Base-by-base conservation (phyloP, 2,797 vertebrate species). In the Botia almorhae region DNA sequence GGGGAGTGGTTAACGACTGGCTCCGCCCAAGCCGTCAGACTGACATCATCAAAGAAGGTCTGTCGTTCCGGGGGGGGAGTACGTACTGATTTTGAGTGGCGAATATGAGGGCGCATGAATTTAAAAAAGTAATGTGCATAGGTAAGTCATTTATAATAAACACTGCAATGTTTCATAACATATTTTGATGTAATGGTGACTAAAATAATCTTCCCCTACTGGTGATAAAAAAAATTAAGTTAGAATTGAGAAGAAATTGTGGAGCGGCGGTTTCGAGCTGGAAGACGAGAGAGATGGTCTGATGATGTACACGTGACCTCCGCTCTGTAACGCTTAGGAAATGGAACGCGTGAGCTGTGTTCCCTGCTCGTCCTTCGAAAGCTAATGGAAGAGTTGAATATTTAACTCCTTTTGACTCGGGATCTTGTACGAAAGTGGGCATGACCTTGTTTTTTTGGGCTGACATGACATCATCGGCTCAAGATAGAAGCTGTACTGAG, bases 301-400 rank as follows among this genome's bases (percentile, higher is more conserved):
- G n/a, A n/a, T n/a, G n/a, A n/a, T n/a, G n/a, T n/a, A n/a, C n/a
- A n/a, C n/a, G n/a, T n/a, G n/a, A n/a, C n/a, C n/a, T 69, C 16
- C 0, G 33, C 51, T 70, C 55, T 50, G 65, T 69, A 64, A 56
- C 51, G 13, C 84, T 87, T 84, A 56, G 83, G 78, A 90, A 88
- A 91, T 88, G 85, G 91, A 92, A 89, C 89, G 87, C 87, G 89
- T 86, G 85, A 90, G 90, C 88, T 39, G 55, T 91, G 58, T 87
- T 90, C 87, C 87, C 80, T 86, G 83, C 90, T 90, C 73, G 51
- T 87, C 88, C 88, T 86, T 50, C 75, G 82, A 81, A 86, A 84
- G 89, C 90, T 93, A 93, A 93, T 94, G 92, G 91, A 93, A 91
- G 84, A 89, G 86, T 90, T 93, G 91, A 94, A 94, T 93, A 93